Evolutionary conservation across 1,140 invertebrate species (phyloP), one percentile per base, ranked within the genome.

Genomic region (Campoletis sonorensis): DNA sequence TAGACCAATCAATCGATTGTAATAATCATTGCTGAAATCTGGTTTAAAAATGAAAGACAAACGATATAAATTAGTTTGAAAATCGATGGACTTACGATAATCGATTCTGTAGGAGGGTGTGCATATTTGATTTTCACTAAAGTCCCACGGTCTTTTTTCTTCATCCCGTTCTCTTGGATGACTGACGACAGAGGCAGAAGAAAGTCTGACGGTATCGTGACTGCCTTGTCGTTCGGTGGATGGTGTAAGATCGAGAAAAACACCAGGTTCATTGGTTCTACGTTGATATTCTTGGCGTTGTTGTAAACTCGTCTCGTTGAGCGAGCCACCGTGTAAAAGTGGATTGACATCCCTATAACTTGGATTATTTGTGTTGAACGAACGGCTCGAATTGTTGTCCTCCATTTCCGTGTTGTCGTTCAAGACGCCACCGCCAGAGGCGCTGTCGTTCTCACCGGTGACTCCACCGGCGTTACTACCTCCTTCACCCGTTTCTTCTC

Each of bases 321-420:
- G 11, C 26, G 15, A 33, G 45, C 8, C 54, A n/a, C 33, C 26
- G 16, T 71, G 78, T 33, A 86, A 87, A 23, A 87, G 84, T 30
- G 84, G 61, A 67, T 85, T 87, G 37, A 87, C 75, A 64, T 90
- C 87, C 16, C 82, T 84, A 76, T 87, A 88, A 67, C n/a, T 15
- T 76, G 71, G 30, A 58, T 64, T 80, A 30, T 68, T 84, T 70
- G 82, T 82, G 76, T 79, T 85, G 33, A 75, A 85, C 75, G 85
- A 87, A 23, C 85, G 86, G n/a, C 85, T 81, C 64, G 89, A 88
- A 71, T 85, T 83, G 83, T 88, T 89, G 79, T 91, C 90, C 71
- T 92, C 90, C 88, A 91, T 91, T 82, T 91, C 90, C 79, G 85
- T 78, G 73, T 79, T 86, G 0, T 88, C 72, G 33, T 75, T 72